Evolutionary conservation across 1,140 invertebrate genomes (phyloP), one percentile per base, ranked within the genome.

Genomic region (Maconellicoccus hirsutus): DNA sequence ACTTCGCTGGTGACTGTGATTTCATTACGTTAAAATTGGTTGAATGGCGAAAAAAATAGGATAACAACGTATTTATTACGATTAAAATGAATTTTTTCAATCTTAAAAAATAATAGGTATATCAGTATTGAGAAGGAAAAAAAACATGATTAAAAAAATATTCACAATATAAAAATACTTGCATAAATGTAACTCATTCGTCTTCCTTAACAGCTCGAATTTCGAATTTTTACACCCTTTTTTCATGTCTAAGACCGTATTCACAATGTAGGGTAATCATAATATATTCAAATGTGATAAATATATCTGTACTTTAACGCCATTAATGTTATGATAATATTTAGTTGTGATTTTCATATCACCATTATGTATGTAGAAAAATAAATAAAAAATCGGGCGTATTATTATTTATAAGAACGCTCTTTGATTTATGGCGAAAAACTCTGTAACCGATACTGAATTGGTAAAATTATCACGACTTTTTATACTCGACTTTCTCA

Each of bases 401-500:
- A 52, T 52, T 52, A 2, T 4, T 52, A 8, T 8, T 52, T 19
- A 4, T 16, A 16, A 19, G 6, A 52, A 52, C n/a, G 42, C 42
- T 52, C 10, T 33, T 52, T 16, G n/a, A 8, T 52, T 52, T 16
- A 14, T 2, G 10, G 6, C 6, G 3, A 8, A 8, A 52, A 3
- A 19, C 42, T 52, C 10, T 52, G n/a, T 52, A 19, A 19, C 42
- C 42, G 42, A 52, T 4, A 52, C 29, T 52, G n/a, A 52, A 52
- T 8, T 19, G 42, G 2, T 52, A 16, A 16, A 52, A 19, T 52
- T 19, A 69, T 72, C 42, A 90, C 78, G 84, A 88, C 75, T 96
- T 97, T 79, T 94, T 96, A 78, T 93, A 99, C 81, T 98, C 96
- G 77, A 98, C 97, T 80, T 95, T 87, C 82, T 99, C 96, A 1